Base-by-base conservation (phyloP, 2,888 invertebrate genomes). In the Prenolepis imparis region DNA sequence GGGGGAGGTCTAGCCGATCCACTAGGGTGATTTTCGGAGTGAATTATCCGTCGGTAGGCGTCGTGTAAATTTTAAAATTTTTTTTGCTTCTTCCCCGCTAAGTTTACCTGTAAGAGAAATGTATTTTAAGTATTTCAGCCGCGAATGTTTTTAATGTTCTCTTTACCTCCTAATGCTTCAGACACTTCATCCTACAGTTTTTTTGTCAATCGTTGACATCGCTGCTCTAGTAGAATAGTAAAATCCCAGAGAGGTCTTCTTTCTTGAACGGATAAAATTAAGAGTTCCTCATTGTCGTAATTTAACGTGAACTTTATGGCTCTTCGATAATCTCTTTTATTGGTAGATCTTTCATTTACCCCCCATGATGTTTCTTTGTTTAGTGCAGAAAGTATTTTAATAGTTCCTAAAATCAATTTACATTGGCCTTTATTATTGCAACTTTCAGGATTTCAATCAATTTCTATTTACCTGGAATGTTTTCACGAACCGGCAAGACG, bases 51-150 rank as follows among this genome's bases (percentile, higher is more conserved):
- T 64, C 39, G 21, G 3, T 64, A 64, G 15, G 39, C 39, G 6
- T 64, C 64, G 21, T 64, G 39, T 21, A 39, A 64, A 39, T 64
- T 39, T 64, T 64, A 21, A 64, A 64, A 21, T 64, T 39, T 64
- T 64, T 15, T 64, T 64, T 39, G 39, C 39, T 64, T 39, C 12
- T 64, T 64, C 64, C 12, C 39, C n/a, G 6, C 36, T 64, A 39
- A 39, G 36, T 64, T 64, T 64, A 39, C n/a, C 39, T 39, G 21
- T 39, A 64, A 64, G n/a, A 59, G 15, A 39, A 39, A 64, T 21
- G n/a, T 64, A 39, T n/a, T 64, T 39, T 41, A 39, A 64, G 6
- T 59, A 28, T 36, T 36, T 12, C 5, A 36, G 18, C 9, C 5
- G 9, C n/a, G 0, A 63, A 63, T n/a, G 11, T n/a, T 61, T 61